Evolutionary conservation across 2,113 vertebrate genomes (phyloP).

Genomic region (Pipa parva): DNA sequence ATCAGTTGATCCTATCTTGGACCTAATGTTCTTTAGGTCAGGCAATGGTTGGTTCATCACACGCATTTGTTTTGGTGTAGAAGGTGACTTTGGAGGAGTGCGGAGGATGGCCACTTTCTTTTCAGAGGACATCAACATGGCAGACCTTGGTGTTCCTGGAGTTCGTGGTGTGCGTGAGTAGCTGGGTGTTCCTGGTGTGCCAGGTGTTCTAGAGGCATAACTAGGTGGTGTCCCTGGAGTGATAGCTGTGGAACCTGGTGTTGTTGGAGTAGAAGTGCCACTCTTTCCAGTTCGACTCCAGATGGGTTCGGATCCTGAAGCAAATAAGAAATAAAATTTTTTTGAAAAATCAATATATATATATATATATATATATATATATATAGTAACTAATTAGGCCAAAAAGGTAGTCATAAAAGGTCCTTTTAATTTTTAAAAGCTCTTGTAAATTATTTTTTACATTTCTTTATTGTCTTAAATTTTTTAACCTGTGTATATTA

Average conservation of each 20-base stretch:
- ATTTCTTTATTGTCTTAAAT: no score
- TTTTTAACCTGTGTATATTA: no score
- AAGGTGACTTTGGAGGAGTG: constrained; percentile 91
- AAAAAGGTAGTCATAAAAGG: no score
- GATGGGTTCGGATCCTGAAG: constrained; percentile 77
- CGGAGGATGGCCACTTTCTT: constrained; percentile 94
- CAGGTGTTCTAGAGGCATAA: constrained; percentile 89
- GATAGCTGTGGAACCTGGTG: constrained; percentile 85
- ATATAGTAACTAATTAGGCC: no score
- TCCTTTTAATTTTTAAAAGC: no score
- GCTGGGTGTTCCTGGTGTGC: constrained; percentile 78
- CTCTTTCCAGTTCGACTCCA: constrained; percentile 85
- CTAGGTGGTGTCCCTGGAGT: constrained; percentile 88
- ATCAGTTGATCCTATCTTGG: constrained; percentile 89
- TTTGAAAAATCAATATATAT: no score
- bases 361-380: no score
- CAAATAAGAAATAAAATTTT: constrained; percentile 1
- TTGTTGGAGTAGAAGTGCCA: constrained; percentile 87
- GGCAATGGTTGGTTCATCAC: constrained; percentile 88
- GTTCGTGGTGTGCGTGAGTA: constrained; percentile 86
- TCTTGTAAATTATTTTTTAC: no score
- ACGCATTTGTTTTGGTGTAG: constrained; percentile 82
- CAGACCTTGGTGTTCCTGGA: constrained; percentile 88
- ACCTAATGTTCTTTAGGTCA: constrained; percentile 89
- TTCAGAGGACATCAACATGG: constrained; percentile 83